A percentile compares a stretch with the other conserved stretches of the same genome.
These are phyloP conservation scores for Sebastes cheni DNA, from an alignment of 2,797 vertebrate species.

Conservation along the genomic window DNA sequence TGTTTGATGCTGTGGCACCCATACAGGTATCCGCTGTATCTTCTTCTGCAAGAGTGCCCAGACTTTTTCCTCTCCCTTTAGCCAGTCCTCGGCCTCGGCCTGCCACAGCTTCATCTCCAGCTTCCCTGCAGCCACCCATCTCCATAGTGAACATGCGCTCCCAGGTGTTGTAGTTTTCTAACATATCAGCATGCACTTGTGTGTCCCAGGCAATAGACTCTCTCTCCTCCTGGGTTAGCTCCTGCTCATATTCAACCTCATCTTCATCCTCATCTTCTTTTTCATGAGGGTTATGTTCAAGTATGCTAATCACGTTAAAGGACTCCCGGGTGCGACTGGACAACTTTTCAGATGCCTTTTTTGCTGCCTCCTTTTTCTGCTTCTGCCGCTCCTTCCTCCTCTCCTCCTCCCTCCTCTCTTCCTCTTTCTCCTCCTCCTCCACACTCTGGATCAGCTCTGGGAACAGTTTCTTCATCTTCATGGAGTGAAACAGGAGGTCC, in stretches of 20 bases:
- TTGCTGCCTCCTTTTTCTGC: slow-evolving; percentile 56
- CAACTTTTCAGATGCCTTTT: slow-evolving; percentile 71
- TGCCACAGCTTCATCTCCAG: background rate
- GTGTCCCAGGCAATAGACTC: slow-evolving; percentile 83
- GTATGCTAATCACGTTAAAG: background rate
- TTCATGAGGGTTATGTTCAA: background rate
- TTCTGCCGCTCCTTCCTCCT: slow-evolving; percentile 59
- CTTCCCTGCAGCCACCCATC: slow-evolving; percentile 77
- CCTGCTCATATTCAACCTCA: slow-evolving; percentile 26
- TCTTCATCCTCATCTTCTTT: slow-evolving; percentile 20
- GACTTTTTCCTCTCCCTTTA: background rate
- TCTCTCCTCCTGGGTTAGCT: slow-evolving; percentile 84
- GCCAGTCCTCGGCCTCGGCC: background rate
- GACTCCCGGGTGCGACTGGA: slow-evolving; percentile 37
- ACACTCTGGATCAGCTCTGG: slow-evolving; percentile 86
- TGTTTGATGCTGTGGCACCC: slow-evolving; percentile 31
- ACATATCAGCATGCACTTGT: slow-evolving; percentile 58
- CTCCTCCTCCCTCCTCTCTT: slow-evolving; percentile 61
- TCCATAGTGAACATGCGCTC: slow-evolving; percentile 96
- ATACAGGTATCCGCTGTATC: background rate
- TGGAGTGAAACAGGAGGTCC: slow-evolving; percentile 85
- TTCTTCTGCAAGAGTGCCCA: slow-evolving; percentile 39
- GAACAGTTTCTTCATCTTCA: slow-evolving; percentile 91
- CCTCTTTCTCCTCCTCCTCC: slow-evolving; percentile 68
- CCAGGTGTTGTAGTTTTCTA: slow-evolving; percentile 85